Base-by-base conservation (phyloP, 53 echinoderm and acorn worm species). In the Crossaster papposus region DNA sequence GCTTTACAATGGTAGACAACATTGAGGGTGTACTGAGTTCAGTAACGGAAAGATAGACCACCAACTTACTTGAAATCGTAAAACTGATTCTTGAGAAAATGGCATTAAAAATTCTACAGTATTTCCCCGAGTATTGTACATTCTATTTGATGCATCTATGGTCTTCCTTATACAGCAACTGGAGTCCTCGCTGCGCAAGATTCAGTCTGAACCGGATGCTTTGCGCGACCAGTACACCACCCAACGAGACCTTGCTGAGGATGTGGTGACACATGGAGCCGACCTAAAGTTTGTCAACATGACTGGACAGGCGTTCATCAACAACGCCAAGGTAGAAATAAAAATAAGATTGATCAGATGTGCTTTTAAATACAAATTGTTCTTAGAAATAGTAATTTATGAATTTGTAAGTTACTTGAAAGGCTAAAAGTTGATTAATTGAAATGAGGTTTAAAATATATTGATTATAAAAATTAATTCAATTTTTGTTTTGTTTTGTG, bases 271-370 rank as follows among this genome's bases (percentile, higher is more conserved):
- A n/a, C 99, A 99, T 71, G 93, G 91, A 28, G 99, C 99, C 20
- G 99, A 96, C 78, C 90, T 99, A 30, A 96, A 96, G 64, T 99
- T 95, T 83, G 94, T 96, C 90, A 96, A 99, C 92, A 99, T 99
- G 99, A 96, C 99, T 9, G 99, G 99, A 80, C 96, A 96, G 90
- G 91, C 93, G 14, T 96, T 96, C 88, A 88, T 96, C 65, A 93
- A 95, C 78, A 93, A 95, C 78, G 90, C 95, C 32, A 95, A 96
- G 96, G 96, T 96, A 89, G 20, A 34, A 30, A 28, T 3, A 10
- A 28, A 14, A 71, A 44, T 9, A 44, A 44, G 44, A 5, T 44
- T 44, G 44, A 5, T 44, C 44, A 44, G 44, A 9, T 44, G 44
- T 5, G 44, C 0, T 5, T 44, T 44, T n/a, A n/a, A n/a, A n/a